Evolutionary conservation across 2,113 vertebrate genomes (phyloP), one percentile per base, ranked within the genome.

Genomic region (Cichladusa arquata): DNA sequence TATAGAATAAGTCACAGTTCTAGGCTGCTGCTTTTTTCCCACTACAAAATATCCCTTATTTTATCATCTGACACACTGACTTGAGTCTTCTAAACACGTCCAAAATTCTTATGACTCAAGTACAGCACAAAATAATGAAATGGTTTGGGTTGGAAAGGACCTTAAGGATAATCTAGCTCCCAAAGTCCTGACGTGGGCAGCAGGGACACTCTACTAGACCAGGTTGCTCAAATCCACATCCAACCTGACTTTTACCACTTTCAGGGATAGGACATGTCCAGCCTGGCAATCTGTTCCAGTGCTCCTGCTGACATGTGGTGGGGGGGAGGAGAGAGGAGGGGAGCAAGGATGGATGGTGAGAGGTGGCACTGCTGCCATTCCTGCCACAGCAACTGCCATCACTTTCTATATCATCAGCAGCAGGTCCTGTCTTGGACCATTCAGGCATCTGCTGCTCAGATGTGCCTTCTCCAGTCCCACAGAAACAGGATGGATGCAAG

Each of bases 291-390:
- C 44, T 53, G 9, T 25, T 12, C n/a, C 48, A 84, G 14, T 14
- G 11, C 1, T 66, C n/a, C 72, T 44, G 69, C n/a, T 50, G 40
- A 26, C n/a, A 34, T 0, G 0, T 1, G 6, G 36, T 15, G 38
- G 50, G 8, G 50, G 8, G 11, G 15, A 62, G 29, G 25, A 74
- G 28, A 81, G 5, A 57, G 38, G 20, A 58, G 12, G 19, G 20
- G 42, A 65, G 29, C 0, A 0, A 81, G 29, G 44, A 69, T 18
- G 6, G 26, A 14, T 33, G 40, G 19, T 8, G 17, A 57, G 60
- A 81, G 19, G 18, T 6, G 28, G 26, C 44, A 64, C 23, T 33
- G 64, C 34, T 53, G 60, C 38, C 1, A 0, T 26, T 76, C 44
- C 66, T 80, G 38, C 14, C 8, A 0, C 13, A 78, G 71, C 26